Conservation (phyloP, 2,888 invertebrate genomes). For the Crioceris asparagi region DNA sequence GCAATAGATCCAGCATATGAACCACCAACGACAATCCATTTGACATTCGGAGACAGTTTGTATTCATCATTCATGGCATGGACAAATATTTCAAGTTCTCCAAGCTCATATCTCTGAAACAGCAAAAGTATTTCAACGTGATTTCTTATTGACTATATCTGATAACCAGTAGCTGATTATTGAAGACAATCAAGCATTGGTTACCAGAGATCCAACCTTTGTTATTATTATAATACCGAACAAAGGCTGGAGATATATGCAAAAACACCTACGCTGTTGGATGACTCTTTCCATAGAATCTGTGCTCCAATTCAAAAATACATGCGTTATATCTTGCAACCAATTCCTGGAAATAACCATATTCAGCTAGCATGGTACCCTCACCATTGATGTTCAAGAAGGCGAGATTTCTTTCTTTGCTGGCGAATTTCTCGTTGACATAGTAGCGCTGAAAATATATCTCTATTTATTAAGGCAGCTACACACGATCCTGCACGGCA, state of each 20-base stretch:
- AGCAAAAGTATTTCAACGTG: too few species aligned
- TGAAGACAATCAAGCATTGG: too few species aligned
- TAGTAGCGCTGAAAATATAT: conserved; percentile 11
- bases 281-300: conserved; percentile 12
- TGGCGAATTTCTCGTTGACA: conserved; percentile 7
- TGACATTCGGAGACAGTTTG: conserved; percentile 45
- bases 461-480: too few species aligned
- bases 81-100: conserved; percentile 62
- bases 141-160: too few species aligned
- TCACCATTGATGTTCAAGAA: conserved; percentile 12
- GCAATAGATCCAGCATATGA: conserved; percentile 86
- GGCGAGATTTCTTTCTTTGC: conserved; percentile 3
- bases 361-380: conserved; percentile 1
- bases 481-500: too few species aligned
- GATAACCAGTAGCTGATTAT: too few species aligned
- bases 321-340: conserved; percentile 8
- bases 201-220: too few species aligned
- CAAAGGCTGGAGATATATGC: too few species aligned
- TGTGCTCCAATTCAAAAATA: conserved; percentile 11
- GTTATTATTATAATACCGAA: too few species aligned
- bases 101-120: conserved; percentile 60
- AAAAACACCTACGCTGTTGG: conserved; percentile 9
- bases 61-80: conserved; percentile 51
- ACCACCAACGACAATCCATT: conserved; percentile 88
- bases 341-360: conserved; percentile 6